Evolutionary conservation across 2,113 vertebrate genomes (phyloP), one percentile per base, ranked within the genome.

Genomic region (Thryonomys swinderianus): DNA sequence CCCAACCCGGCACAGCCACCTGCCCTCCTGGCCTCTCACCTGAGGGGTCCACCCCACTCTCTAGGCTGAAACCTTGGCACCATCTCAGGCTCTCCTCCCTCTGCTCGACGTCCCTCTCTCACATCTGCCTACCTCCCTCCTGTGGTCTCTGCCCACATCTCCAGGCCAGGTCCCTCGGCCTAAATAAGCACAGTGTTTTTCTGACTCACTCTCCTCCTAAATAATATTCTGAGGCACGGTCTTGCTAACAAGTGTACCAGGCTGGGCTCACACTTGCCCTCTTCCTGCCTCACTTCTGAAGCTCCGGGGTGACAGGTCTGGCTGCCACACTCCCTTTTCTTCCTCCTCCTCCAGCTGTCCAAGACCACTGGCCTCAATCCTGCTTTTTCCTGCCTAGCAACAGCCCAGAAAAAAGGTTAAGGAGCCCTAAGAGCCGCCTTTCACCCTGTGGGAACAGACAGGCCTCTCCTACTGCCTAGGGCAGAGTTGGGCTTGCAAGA

Each of bases 151-250:
- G 32, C 21, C 20, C 32, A 30, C 53, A 40, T 5, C 85, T 57
- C 57, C 14, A 30, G 89, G 21, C 42, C 62, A 86, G n/a, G 34
- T 30, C 18, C 61, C 80, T 14, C 12, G 5, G 27, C 34, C 76
- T 32, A 59, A 34, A 32, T 0, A 1, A 74, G 0, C 7, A 21
- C 2, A 9, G 8, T 0, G 57, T 42, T 51, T 61, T 9, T 51
- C 74, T 61, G 55, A n/a, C 45, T 82, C 30, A 2, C 45, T 42
- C 27, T 34, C 64, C 32, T 16, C 14, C 17, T 57, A 57, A 57
- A 20, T 57, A 57, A 20, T 78, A 32, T 78, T 78, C 20, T 34
- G 7, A 53, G 74, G 51, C 32, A 34, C 8, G 16, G 25, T 76
- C 42, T 32, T 10, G 4, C 74, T 76, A 3, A 12, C 16, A 53